Evolutionary conservation across 2,797 vertebrate species (phyloP).

Genomic region (Varecia variegata): DNA sequence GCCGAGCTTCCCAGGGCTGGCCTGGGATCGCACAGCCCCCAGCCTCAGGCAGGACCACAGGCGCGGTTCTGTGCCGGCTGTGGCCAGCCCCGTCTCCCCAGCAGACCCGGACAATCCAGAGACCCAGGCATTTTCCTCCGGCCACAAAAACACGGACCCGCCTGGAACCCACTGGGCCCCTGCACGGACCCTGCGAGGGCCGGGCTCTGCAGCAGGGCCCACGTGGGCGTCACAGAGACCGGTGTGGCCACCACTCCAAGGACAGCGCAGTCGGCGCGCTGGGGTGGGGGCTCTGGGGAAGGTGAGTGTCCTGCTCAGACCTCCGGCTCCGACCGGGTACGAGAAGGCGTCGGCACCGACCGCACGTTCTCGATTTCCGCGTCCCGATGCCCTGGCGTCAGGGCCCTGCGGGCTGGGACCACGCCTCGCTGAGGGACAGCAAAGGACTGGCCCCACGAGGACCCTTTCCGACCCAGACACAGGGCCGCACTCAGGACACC

Average conservation of each 20-base stretch:
- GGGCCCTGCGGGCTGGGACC: not conserved
- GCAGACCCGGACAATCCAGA: not conserved
- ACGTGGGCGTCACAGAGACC: accelerated
- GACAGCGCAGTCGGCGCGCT: not conserved
- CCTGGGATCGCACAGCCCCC: not conserved
- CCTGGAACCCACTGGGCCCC: accelerated
- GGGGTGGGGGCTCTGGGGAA: not conserved
- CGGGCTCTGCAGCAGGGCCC: accelerated
- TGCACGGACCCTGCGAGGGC: accelerated
- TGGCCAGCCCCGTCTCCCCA: accelerated
- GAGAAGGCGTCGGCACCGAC: not conserved
- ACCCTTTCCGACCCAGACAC: not conserved
- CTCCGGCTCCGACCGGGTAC: accelerated
- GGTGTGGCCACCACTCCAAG: accelerated
- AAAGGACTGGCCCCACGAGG: not conserved
- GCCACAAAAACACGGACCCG: not conserved
- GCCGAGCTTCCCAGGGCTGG: not conserved
- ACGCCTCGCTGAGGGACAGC: not conserved
- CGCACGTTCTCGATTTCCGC: not conserved
- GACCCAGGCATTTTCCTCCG: not conserved
- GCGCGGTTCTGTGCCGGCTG: accelerated
- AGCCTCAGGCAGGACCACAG: not conserved
- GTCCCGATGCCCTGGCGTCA: not conserved
- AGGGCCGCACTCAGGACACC: not conserved
- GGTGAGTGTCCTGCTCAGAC: accelerated